These are phyloP conservation scores for Boloria selene DNA, from an alignment of 2,888 invertebrate genomes.

Conservation along the genomic window DNA sequence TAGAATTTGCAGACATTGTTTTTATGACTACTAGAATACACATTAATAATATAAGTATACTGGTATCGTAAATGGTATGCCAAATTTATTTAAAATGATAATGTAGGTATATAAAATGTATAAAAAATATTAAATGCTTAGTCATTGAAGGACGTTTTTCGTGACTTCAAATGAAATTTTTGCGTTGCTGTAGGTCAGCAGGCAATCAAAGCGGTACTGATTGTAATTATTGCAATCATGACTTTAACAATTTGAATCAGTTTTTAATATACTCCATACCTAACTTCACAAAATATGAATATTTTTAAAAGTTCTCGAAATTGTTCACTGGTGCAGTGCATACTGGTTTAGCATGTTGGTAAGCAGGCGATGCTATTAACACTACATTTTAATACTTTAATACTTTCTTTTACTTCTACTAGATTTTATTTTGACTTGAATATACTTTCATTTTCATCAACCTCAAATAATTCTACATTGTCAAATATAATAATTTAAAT, in stretches of 20 bases:
- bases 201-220: slow-evolving; percentile 24
- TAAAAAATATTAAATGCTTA: slow-evolving; percentile 5
- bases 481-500: too few species aligned
- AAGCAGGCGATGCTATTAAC: too few species aligned
- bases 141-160: slow-evolving; percentile 18
- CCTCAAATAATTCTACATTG: too few species aligned
- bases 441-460: too few species aligned
- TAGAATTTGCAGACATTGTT: too few species aligned
- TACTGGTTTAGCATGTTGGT: not conserved
- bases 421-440: too few species aligned
- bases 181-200: slow-evolving; percentile 27
- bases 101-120: not conserved
- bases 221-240: slow-evolving; percentile 19
- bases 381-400: too few species aligned
- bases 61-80: too few species aligned
- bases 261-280: slow-evolving; percentile 9
- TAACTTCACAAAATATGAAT: not conserved
- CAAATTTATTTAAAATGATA: not conserved
- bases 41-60: too few species aligned
- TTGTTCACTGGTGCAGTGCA: not conserved
- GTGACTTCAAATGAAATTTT: slow-evolving; percentile 13
- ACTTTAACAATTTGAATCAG: slow-evolving; percentile 21
- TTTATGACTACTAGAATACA: too few species aligned
- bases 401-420: too few species aligned
- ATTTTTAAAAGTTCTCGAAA: not conserved